Conservation (phyloP, 2,113 vertebrate species). For the Terrapene triunguis region DNA sequence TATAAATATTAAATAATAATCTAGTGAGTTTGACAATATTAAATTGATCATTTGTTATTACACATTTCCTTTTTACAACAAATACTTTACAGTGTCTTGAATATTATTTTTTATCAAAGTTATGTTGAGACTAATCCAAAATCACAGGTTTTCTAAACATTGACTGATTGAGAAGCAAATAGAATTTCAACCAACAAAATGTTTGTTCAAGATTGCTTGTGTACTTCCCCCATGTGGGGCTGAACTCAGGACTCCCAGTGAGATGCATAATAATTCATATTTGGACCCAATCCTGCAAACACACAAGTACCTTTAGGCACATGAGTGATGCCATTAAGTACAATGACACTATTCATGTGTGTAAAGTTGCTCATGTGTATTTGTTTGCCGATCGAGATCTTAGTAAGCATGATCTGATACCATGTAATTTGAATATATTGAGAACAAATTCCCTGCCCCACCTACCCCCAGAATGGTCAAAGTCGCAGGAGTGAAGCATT, state of each 20-base stretch:
- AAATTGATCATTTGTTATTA: background rate
- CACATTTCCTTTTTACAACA: background rate
- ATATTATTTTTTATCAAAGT: background rate
- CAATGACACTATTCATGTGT: background rate
- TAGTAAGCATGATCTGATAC: background rate
- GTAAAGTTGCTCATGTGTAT: background rate
- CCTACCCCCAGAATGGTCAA: background rate
- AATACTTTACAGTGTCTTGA: background rate
- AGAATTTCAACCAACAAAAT: background rate
- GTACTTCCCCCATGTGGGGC: fast-evolving
- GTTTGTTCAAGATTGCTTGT: background rate
- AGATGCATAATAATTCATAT: background rate
- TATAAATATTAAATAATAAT: background rate
- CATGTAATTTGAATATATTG: background rate
- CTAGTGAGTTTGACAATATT: fast-evolving
- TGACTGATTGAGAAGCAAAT: background rate
- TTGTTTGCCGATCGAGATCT: background rate
- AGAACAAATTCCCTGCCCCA: background rate
- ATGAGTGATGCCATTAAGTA: background rate
- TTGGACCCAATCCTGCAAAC: background rate
- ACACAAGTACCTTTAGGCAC: background rate
- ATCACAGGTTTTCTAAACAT: background rate
- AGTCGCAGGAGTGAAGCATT: background rate
- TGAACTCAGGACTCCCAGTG: background rate
- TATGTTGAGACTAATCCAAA: background rate